Percentiles rank a stretch among this genome's conserved stretches.
Conservation (phyloP, 1,140 invertebrate genomes). For the Diuraphis noxia region DNA sequence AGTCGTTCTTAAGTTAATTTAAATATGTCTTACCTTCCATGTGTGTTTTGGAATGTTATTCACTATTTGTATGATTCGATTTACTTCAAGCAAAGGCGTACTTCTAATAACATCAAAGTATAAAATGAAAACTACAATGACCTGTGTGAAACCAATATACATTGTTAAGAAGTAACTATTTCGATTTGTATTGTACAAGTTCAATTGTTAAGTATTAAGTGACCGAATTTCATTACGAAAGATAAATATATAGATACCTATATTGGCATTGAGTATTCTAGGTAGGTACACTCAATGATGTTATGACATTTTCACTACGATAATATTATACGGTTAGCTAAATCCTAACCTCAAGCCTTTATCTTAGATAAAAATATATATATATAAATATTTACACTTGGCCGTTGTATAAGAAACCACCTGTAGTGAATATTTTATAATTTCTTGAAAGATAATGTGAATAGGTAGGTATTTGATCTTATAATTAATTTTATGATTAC, state of each 20-base stretch:
- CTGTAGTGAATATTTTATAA: background rate
- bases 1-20: background rate
- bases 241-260: background rate
- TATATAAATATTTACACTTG: too few relatives aligned
- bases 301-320: background rate
- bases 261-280: background rate
- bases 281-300: background rate
- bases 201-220: background rate
- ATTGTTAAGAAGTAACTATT: background rate
- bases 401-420: background rate
- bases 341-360: too few relatives aligned
- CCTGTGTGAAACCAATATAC: background rate
- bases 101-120: background rate
- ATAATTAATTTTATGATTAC: background rate
- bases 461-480: background rate
- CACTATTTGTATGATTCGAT: background rate
- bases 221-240: background rate
- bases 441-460: background rate
- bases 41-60: background rate
- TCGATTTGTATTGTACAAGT: background rate
- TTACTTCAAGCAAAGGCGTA: background rate
- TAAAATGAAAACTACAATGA: background rate
- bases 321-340: too few relatives aligned
- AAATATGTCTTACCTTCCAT: constrained; percentile 33
- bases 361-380: too few relatives aligned